Base-by-base conservation (phyloP, 2,888 invertebrate genomes). In the Hecatera dysodea region DNA sequence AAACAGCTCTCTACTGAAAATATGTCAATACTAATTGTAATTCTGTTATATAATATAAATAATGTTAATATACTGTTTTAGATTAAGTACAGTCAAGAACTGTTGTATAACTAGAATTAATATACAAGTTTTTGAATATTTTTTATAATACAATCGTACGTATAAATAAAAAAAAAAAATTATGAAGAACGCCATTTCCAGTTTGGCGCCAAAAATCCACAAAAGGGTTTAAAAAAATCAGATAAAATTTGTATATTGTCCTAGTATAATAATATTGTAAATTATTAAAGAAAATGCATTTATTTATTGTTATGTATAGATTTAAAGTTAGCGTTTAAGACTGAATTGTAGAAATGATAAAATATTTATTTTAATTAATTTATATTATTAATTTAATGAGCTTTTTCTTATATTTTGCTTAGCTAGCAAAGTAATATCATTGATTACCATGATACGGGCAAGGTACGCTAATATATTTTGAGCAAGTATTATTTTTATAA, bases 241-340 rank as follows among this genome's bases (percentile, higher is more conserved):
- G 53, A 42, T 46, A 42, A 60, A 57, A 57, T 87, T 86, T 90
- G 88, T 89, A 89, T 84, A 86, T 86, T 81, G 76, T 82, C 60
- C 4, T 78, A 84, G 66, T 65, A 5, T 53, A 78, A 74, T 82
- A 83, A 75, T 72, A 81, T 83, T 93, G 91, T 94, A 93, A 89
- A 93, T 90, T 91, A 82, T 78, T 78, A 57, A 75, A 77, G 52
- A 70, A 78, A 89, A 88, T 86, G 92, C 92, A 94, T 93, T 94
- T 94, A 94, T 93, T 93, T 92, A 93, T 92, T 91, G 82, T 90
- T 89, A 81, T 81, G 77, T 84, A 72, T 89, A 89, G 75, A 80
- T 75, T 80, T 86, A 87, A 87, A 75, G 73, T 83, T 92, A 92
- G 89, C 75, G 33, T 87, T 88, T 90, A 92, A 91, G 90, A 90